Percentiles rank a stretch among this genome's conserved stretches.
Conservation (phyloP, 2,797 vertebrate genomes). For the Coregonus ussuriensis region DNA sequence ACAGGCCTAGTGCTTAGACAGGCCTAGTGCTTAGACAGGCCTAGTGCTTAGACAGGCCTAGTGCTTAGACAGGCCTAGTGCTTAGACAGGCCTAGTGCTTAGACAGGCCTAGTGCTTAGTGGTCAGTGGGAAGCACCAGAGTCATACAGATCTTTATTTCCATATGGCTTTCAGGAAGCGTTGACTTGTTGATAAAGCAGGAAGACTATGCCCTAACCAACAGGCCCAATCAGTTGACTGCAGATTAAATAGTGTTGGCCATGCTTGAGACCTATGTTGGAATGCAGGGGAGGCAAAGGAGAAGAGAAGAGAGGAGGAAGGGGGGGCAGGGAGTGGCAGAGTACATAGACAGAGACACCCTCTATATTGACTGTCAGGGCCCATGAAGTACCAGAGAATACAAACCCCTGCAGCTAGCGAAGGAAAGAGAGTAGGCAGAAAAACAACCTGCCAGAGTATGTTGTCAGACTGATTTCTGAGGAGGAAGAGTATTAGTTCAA, state of each 20-base stretch:
- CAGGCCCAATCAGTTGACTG: constrained; percentile 24
- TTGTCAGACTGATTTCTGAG: background rate
- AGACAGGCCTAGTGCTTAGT: too few relatives aligned
- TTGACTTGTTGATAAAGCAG: background rate
- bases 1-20: too few relatives aligned
- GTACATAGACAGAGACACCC: constrained; percentile 35
- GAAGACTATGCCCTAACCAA: constrained; percentile 23
- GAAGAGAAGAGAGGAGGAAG: background rate
- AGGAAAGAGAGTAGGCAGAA: background rate
- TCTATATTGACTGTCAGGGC: constrained; percentile 43
- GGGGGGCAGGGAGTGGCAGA: constrained; percentile 38
- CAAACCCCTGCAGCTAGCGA: background rate
- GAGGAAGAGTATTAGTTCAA: constrained; percentile 20
- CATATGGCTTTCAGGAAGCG: too few relatives aligned
- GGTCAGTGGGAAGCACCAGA: too few relatives aligned
- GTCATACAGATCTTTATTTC: too few relatives aligned
- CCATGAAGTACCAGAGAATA: constrained; percentile 34
- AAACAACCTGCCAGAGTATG: too few relatives aligned
- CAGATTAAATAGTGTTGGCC: constrained; percentile 38
- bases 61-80: too few relatives aligned
- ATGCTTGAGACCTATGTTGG: constrained; percentile 29
- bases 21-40: too few relatives aligned
- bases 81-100: too few relatives aligned
- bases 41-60: too few relatives aligned
- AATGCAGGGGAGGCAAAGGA: constrained; percentile 47